Conservation (phyloP, 2,888 invertebrate species). For the Psylliodes chrysocephalus region DNA sequence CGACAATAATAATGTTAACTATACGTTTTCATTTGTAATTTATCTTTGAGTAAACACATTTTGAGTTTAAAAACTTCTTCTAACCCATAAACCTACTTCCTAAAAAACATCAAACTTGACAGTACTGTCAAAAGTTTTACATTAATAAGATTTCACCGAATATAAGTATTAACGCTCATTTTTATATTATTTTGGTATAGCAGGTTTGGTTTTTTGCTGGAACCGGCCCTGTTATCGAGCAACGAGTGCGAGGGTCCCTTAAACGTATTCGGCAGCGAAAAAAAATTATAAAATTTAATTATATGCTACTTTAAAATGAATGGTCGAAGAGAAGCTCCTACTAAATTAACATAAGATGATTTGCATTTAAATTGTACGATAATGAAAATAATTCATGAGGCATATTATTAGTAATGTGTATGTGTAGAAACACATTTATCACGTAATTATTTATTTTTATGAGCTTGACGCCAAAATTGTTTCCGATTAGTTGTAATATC, state of each 20-base stretch:
- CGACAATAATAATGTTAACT: too few relatives aligned
- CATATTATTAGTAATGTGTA: constrained; percentile 62
- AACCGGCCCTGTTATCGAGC: neutral
- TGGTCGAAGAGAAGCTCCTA: constrained; percentile 65
- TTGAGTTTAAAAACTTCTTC: too few relatives aligned
- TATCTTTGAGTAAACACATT: too few relatives aligned
- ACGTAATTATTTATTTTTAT: constrained; percentile 57
- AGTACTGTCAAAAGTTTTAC: too few relatives aligned
- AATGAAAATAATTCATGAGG: constrained; percentile 64
- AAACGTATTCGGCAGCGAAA: constrained; percentile 61
- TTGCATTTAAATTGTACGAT: constrained; percentile 66
- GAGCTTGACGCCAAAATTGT: constrained; percentile 42
- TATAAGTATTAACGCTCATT: too few relatives aligned
- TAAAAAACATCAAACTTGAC: too few relatives aligned
- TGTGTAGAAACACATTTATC: constrained; percentile 59
- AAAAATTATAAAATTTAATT: constrained; percentile 71
- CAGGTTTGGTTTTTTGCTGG: too few relatives aligned
- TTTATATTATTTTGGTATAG: too few relatives aligned
- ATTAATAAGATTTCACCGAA: too few relatives aligned
- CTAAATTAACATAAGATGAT: constrained; percentile 65
- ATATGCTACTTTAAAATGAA: constrained; percentile 76
- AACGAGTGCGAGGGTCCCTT: constrained; percentile 46
- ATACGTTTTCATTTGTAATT: too few relatives aligned
- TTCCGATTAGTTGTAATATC: constrained; percentile 37
- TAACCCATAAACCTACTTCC: too few relatives aligned